A percentile compares a stretch with the other conserved stretches of the same genome.
Evolutionary conservation across 2,113 vertebrate genomes (phyloP).

Genomic region (Antechinus stuartii): DNA sequence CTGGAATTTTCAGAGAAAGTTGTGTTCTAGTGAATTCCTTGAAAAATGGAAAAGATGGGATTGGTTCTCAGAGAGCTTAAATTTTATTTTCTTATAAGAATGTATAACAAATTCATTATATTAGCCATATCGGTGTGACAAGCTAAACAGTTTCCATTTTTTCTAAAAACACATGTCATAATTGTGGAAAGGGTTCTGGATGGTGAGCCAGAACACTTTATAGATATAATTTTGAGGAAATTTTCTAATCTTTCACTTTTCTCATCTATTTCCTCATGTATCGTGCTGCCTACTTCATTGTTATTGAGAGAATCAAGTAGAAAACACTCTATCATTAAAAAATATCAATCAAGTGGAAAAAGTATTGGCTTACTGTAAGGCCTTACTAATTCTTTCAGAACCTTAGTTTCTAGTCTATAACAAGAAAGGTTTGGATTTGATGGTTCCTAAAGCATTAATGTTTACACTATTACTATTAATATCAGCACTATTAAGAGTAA

Average conservation of each 20-base stretch:
- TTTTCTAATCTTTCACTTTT: neutral
- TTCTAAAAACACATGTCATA: neutral
- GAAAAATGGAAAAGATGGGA: slow-evolving; percentile 1
- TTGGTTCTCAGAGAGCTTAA: slow-evolving; percentile 30
- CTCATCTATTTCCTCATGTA: neutral
- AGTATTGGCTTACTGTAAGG: neutral
- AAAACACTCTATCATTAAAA: neutral
- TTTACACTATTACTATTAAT: too few relatives aligned
- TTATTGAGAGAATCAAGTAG: neutral
- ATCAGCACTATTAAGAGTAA: neutral
- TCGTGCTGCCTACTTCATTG: neutral
- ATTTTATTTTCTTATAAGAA: neutral
- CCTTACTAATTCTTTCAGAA: neutral
- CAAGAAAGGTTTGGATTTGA: neutral
- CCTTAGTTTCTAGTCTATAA: neutral
- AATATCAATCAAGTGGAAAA: neutral
- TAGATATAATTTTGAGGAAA: neutral
- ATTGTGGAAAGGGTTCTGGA: neutral
- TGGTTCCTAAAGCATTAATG: neutral
- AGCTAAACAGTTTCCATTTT: neutral
- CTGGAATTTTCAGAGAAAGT: neutral
- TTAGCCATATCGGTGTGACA: neutral
- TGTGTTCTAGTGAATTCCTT: neutral
- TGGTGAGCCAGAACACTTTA: neutral
- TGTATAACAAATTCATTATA: slow-evolving; percentile 8